Conservation (phyloP, 2,113 vertebrate genomes). For the Limanda limanda region DNA sequence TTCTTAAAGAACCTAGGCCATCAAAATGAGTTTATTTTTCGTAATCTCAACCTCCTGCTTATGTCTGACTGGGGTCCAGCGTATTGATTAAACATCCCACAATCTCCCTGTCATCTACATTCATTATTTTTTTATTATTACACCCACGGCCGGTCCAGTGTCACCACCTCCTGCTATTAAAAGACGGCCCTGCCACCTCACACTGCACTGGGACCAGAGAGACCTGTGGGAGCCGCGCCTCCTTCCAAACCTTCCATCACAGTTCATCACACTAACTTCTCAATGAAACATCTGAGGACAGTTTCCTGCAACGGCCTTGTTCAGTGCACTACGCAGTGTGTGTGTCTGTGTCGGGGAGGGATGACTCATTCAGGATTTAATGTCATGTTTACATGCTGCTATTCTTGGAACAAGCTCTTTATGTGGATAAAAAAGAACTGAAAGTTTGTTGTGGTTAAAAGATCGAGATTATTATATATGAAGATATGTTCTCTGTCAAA, state of each 20-base stretch:
- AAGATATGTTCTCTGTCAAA: neutral
- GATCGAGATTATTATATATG: neutral
- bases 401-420: neutral
- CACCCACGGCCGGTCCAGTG: neutral
- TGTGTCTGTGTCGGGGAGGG: neutral
- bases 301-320: slow-evolving; percentile 5
- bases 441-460: neutral
- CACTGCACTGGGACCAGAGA: slow-evolving; percentile 2
- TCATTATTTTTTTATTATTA: slow-evolving; percentile 46
- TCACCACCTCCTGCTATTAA: slow-evolving; percentile 12
- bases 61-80: neutral
- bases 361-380: slow-evolving; percentile 19
- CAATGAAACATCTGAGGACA: neutral
- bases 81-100: slow-evolving; percentile 37
- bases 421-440: neutral
- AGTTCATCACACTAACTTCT: slow-evolving; percentile 3
- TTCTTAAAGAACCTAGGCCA: neutral
- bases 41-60: neutral
- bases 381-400: slow-evolving; percentile 21
- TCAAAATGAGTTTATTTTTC: neutral
- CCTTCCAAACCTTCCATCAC: slow-evolving; percentile 2
- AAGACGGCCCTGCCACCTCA: slow-evolving; percentile 4
- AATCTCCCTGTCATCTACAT: slow-evolving; percentile 27
- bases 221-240: slow-evolving; percentile 5
- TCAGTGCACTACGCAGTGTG: neutral